phyloP scores from a whole-genome alignment of 2,113 vertebrate species.

The Hylia prasina region DNA sequence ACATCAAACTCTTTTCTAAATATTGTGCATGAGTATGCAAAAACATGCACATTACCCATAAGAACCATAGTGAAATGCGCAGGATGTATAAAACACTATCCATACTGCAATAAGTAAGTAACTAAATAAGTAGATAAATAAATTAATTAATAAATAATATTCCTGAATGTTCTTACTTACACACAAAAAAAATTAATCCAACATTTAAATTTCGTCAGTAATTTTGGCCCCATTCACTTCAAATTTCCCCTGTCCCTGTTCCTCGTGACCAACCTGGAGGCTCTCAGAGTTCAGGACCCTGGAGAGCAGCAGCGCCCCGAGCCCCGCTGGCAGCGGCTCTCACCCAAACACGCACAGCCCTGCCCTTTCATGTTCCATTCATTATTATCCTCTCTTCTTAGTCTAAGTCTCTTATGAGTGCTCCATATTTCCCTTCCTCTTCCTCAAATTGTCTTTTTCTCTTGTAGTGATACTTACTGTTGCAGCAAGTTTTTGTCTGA shows the following conservation, averaged over 20 bases:
- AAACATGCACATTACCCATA: neutral
- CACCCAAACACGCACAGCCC: accelerated
- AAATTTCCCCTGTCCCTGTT: accelerated
- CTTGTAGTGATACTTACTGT: neutral
- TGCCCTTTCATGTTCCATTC: accelerated
- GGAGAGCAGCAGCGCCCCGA: conserved; percentile 6
- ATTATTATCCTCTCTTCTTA: accelerated
- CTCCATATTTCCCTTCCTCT: neutral
- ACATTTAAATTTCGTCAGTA: accelerated
- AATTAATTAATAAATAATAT: neutral
- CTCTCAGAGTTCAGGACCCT: neutral
- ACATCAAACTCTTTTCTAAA: neutral
- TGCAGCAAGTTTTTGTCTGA: neutral
- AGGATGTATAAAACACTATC: neutral
- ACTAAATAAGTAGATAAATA: neutral
- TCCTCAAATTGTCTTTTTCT: neutral
- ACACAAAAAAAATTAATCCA: neutral
- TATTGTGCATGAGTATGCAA: neutral
- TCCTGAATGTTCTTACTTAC: accelerated
- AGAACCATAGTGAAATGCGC: neutral
- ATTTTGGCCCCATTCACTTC: too few species aligned
- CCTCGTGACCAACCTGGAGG: accelerated
- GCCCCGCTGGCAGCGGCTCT: neutral
- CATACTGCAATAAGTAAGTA: neutral
- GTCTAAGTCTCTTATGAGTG: accelerated